phyloP scores from a whole-genome alignment of 2,888 invertebrate species.

The Anagyrus pseudococci region DNA sequence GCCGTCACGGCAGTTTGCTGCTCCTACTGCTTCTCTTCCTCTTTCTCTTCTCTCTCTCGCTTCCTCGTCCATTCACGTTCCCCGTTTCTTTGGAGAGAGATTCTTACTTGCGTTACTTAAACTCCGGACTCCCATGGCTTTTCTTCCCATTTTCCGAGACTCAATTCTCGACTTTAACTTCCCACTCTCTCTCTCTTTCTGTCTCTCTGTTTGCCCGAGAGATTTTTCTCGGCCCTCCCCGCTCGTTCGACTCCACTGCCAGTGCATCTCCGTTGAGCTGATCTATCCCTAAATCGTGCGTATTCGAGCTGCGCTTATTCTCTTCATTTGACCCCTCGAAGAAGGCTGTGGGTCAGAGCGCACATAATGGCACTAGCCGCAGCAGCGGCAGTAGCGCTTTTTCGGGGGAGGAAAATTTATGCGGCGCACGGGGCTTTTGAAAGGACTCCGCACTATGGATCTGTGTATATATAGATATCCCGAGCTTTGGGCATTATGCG shows the following conservation, averaged over 20 bases:
- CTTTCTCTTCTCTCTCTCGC: no score
- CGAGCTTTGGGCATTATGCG: slow-evolving; percentile 8
- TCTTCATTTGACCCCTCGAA: no score
- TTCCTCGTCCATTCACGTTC: no score
- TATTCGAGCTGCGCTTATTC: no score
- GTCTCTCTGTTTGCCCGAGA: not conserved
- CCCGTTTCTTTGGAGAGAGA: no score
- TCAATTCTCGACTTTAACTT: not conserved
- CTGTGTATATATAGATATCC: not conserved
- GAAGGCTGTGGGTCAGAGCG: no score
- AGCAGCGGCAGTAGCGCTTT: not conserved
- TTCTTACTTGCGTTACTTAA: no score
- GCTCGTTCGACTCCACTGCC: slow-evolving; percentile 12
- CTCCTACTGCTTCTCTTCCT: not conserved
- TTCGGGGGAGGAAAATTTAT: no score
- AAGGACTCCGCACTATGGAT: no score
- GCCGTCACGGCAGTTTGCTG: no score
- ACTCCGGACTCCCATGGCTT: no score
- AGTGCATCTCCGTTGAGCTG: not conserved
- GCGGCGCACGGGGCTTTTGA: no score
- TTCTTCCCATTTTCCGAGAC: not conserved
- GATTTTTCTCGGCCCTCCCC: slow-evolving; percentile 21
- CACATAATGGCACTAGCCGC: not conserved
- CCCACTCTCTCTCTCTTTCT: not conserved
- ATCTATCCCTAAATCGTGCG: not conserved